Evolutionary conservation across 1,140 invertebrate species (phyloP), one percentile per base, ranked within the genome.

Genomic region (Mylabris phalerata): DNA sequence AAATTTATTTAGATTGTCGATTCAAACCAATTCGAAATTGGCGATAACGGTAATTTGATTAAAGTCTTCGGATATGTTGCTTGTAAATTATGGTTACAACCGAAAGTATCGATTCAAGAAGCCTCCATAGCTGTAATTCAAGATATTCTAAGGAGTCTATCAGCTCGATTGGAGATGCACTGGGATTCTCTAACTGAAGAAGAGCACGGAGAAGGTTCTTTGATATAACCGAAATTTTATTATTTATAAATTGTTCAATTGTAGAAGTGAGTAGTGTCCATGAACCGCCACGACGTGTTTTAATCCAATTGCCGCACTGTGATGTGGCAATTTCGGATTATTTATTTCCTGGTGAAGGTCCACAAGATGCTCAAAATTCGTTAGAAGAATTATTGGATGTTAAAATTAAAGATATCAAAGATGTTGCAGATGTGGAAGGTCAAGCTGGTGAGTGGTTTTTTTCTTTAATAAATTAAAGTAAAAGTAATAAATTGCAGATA

Each of bases 161-260:
- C 84, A 2, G 83, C 88, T 27, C 77, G 90, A 63, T 82, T 91
- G 68, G 88, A 90, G 65, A 86, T 92, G 81, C 87, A 92, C 65
- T 90, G 87, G 81, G 89, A 92, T 76, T 88, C 89, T 61, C 75
- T 92, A 41, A 86, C 89, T 66, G 88, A 91, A 73, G 89, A 91
- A 57, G 73, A 74, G 50, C 57, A 67, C 44, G 64, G 59, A 40
- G 71, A 73, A 65, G 68, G 71, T 70, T 38, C 13, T n/a, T 43
- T 41, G 5, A 19, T n/a, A n/a, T 25, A 42, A 50, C 46, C 25
- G 10, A 25, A n/a, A 47, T 55, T 2, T 40, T n/a, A 13, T n/a
- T 10, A 10, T 60, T 49, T 3, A 10, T 49, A 50, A 62, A 48
- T 60, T 19, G 19, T 19, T 19, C 19, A 11, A 49, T 32, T 47